Base-by-base conservation (phyloP, 2,113 vertebrate genomes). In the Sciurus niger region DNA sequence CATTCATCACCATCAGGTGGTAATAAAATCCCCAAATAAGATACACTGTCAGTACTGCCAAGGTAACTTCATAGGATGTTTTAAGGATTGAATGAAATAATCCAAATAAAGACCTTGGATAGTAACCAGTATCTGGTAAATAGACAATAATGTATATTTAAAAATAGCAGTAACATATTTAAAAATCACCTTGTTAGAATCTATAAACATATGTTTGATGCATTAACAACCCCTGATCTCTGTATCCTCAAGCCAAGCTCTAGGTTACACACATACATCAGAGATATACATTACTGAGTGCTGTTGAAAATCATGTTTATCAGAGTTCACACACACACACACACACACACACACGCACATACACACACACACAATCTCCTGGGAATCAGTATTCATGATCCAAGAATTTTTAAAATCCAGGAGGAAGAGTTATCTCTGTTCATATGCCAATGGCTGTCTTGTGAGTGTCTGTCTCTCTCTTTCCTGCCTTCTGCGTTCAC, bases 221-320 rank as follows among this genome's bases (percentile, higher is more conserved):
- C 90, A 20, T 32, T 76, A 72, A 93, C 11, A 73, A 6, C 12
- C 0, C 12, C 70, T 55, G 32, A 82, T 46, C 22, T 85, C 68
- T 65, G 4, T 65, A 77, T 58, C 72, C 34, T 94, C 8, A n/a
- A 22, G 58, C 46, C 74, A 55, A 76, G 1, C 25, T 16, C 13
- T 67, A 87, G 34, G 30, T 76, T 65, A 87, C 1, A n/a, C 95
- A 92, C 10, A n/a, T 82, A 92, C 80, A 63, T 72, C 17, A 79
- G 34, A 92, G 37, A 43, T 79, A 24, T 4, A 55, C 30, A 68
- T 37, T 68, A 25, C 48, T 90, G 60, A 80, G 28, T 72, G 43
- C n/a, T 83, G 24, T 18, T 82, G 92, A 92, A n/a, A 91, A 82
- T 73, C 82, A 88, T 88, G 32, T 77, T 84, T 78, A 78, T 91